These are phyloP conservation scores for Patella ulyssiponensis DNA, from an alignment of 2,888 invertebrate species.

Conservation along the genomic window DNA sequence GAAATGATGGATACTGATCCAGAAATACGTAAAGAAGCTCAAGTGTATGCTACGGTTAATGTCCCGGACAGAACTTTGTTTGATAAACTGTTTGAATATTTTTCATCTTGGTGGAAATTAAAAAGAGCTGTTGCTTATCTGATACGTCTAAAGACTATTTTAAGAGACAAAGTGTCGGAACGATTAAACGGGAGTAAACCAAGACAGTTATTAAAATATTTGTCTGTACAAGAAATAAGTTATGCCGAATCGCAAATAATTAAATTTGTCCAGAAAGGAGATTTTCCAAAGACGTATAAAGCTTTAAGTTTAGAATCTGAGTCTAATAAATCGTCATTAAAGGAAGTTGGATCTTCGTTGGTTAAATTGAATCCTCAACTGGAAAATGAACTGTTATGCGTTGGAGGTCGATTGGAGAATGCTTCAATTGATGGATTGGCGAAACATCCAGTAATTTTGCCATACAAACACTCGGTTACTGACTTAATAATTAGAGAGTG, in stretches of 20 bases:
- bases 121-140: not conserved
- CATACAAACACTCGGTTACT: not conserved
- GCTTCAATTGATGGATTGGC: not conserved
- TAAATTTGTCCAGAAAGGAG: not conserved
- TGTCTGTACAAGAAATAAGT: not conserved
- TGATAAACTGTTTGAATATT: not conserved
- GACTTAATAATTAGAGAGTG: not conserved
- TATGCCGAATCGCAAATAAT: not conserved
- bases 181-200: not conserved
- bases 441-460: not conserved
- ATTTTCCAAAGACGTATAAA: not conserved
- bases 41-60: not conserved
- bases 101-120: not conserved
- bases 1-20: not conserved
- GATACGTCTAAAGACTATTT: not conserved
- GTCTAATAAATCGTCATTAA: not conserved
- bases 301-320: not conserved
- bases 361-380: not conserved
- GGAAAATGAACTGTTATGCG: not conserved
- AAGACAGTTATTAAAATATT: not conserved
- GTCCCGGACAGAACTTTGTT: not conserved
- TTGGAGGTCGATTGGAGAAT: too few relatives aligned
- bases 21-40: conserved; percentile 6
- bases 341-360: not conserved
- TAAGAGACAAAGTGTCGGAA: not conserved